Conservation (phyloP, 2,888 invertebrate species). For the Drosophila lutescens region DNA sequence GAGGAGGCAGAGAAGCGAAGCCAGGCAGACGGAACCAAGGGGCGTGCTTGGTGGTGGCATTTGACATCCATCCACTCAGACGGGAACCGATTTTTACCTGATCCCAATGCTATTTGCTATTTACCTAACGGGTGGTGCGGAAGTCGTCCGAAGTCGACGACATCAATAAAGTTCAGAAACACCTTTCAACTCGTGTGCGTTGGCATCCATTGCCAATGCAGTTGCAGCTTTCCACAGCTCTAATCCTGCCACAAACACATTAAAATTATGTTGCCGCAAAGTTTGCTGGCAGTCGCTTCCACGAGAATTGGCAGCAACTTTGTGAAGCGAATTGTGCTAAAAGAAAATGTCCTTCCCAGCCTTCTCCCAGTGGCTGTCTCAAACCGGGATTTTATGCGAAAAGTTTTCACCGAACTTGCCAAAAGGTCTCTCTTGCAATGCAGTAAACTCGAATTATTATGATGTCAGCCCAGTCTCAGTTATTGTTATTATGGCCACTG, state of each 20-base stretch:
- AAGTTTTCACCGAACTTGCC: constrained; percentile 69
- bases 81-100: constrained; percentile 67
- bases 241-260: constrained; percentile 65
- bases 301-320: constrained; percentile 67
- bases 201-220: constrained; percentile 39
- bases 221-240: constrained; percentile 25
- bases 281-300: constrained; percentile 59
- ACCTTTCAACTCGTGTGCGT: constrained; percentile 64
- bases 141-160: constrained; percentile 47
- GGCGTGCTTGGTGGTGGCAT: constrained; percentile 68
- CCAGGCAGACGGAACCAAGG: constrained; percentile 48
- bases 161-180: constrained; percentile 52
- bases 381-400: constrained; percentile 70
- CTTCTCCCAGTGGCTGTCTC: constrained; percentile 30
- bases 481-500: constrained; percentile 52
- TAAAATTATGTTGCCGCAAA: constrained; percentile 52
- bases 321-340: constrained; percentile 75
- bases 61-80: constrained; percentile 49
- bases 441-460: constrained; percentile 62
- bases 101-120: constrained; percentile 30
- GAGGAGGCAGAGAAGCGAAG: constrained; percentile 13
- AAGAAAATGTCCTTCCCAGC: constrained; percentile 73
- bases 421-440: constrained; percentile 48
- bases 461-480: constrained; percentile 36
- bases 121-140: constrained; percentile 33